A percentile compares a stretch with the other conserved stretches of the same genome.
Evolutionary conservation across 2,113 vertebrate species (phyloP).

Genomic region (Neopipo cinnamomea): DNA sequence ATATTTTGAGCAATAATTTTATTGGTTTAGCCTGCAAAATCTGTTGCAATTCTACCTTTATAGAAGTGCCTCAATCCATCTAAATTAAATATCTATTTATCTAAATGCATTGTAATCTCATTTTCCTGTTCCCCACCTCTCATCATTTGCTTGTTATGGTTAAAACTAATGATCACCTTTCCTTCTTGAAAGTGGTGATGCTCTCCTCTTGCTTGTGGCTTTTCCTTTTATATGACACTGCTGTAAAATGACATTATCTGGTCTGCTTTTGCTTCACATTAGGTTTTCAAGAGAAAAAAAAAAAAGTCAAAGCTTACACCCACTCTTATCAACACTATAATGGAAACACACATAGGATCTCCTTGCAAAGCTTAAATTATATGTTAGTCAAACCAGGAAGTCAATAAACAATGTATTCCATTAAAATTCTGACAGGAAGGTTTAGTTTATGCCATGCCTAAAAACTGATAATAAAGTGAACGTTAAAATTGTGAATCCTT

Average conservation of each 20-base stretch:
- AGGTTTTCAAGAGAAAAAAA: not conserved
- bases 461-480: not conserved
- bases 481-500: not conserved
- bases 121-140: not conserved
- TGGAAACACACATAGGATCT: not conserved
- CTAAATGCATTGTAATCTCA: not conserved
- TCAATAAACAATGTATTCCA: not conserved
- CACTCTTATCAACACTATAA: not conserved
- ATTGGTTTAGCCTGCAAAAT: not conserved
- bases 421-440: not conserved
- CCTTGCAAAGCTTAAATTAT: not conserved
- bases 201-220: not conserved
- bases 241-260: not conserved
- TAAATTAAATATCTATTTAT: not conserved
- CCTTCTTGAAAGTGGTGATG: not conserved
- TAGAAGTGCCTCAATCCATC: not conserved
- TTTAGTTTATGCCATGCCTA: not conserved
- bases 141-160: not conserved
- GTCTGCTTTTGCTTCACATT: not conserved
- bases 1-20: not conserved
- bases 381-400: accelerated
- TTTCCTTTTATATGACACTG: not conserved
- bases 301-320: not conserved
- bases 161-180: not conserved
- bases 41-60: not conserved